Evolutionary conservation across 2,797 vertebrate genomes (phyloP).

Genomic region (Tokudaia muenninki): DNA sequence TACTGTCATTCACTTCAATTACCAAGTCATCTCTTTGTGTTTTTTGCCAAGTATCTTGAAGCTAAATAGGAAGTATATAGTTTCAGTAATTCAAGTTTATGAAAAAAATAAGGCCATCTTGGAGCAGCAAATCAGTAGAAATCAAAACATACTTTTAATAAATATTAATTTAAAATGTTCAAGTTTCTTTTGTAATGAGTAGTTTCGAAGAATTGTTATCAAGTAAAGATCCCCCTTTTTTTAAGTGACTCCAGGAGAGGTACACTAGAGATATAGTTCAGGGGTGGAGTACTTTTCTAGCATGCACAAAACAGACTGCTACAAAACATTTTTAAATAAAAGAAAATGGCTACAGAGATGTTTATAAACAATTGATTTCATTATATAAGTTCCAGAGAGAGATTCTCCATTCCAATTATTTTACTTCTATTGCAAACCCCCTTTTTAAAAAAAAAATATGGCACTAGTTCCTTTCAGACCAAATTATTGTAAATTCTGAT

Average conservation of each 20-base stretch:
- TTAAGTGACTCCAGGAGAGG: not conserved
- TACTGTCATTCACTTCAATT: constrained; percentile 18
- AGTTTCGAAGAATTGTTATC: constrained; percentile 19
- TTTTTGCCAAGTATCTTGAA: constrained; percentile 33
- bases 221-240: not conserved
- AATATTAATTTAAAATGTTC: not conserved
- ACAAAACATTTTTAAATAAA: not conserved
- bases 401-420: not conserved
- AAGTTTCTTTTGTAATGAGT: not conserved
- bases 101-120: not conserved
- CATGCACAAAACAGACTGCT: not conserved
- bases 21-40: not conserved
- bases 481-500: constrained; percentile 49
- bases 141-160: constrained; percentile 54
- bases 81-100: not conserved
- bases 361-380: not conserved
- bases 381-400: constrained; percentile 39
- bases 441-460: constrained; percentile 52
- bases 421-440: constrained; percentile 49
- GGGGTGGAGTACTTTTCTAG: not conserved
- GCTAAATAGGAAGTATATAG: not conserved
- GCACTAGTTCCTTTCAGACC: not conserved
- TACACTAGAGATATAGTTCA: not conserved
- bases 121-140: constrained; percentile 2
- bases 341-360: not conserved